These are phyloP conservation scores for Zaprionus bogoriensis DNA, from an alignment of 2,888 invertebrate genomes.

Conservation along the genomic window DNA sequence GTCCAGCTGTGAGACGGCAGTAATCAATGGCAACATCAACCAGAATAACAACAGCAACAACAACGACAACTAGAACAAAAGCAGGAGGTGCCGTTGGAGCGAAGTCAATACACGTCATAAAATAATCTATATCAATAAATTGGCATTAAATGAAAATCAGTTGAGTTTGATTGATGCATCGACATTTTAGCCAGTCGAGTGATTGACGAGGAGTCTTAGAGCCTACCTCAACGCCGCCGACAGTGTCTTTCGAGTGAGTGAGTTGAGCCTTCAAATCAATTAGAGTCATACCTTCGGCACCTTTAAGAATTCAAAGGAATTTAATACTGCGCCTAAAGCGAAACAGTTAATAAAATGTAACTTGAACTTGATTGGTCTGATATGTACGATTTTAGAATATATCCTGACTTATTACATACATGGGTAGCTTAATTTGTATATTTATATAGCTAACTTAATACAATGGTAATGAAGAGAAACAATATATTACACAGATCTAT, in stretches of 20 bases:
- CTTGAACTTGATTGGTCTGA: too few relatives aligned
- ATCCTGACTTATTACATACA: too few relatives aligned
- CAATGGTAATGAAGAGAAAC: too few relatives aligned
- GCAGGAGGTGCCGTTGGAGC: too few relatives aligned
- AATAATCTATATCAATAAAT: conserved; percentile 59
- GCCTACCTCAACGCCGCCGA: neutral
- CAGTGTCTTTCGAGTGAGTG: too few relatives aligned
- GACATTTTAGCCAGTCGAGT: conserved; percentile 37
- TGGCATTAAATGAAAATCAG: conserved; percentile 46
- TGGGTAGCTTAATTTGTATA: too few relatives aligned
- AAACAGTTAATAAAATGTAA: too few relatives aligned
- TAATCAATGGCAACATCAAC: conserved; percentile 30
- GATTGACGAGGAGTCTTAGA: conserved; percentile 39
- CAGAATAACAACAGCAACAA: conserved; percentile 14
- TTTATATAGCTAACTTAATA: too few relatives aligned
- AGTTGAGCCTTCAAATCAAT: neutral
- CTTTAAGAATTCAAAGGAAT: too few relatives aligned
- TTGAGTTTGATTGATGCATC: conserved; percentile 66
- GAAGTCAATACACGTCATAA: conserved; percentile 42
- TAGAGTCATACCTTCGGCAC: neutral
- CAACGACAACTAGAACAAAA: conserved; percentile 8
- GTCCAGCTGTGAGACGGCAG: conserved; percentile 35
- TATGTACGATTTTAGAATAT: too few relatives aligned
- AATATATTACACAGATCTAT: too few relatives aligned
- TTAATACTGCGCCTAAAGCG: too few relatives aligned